These are phyloP conservation scores for Nesidiocoris tenuis DNA, from an alignment of 2,888 invertebrate genomes.

Conservation along the genomic window DNA sequence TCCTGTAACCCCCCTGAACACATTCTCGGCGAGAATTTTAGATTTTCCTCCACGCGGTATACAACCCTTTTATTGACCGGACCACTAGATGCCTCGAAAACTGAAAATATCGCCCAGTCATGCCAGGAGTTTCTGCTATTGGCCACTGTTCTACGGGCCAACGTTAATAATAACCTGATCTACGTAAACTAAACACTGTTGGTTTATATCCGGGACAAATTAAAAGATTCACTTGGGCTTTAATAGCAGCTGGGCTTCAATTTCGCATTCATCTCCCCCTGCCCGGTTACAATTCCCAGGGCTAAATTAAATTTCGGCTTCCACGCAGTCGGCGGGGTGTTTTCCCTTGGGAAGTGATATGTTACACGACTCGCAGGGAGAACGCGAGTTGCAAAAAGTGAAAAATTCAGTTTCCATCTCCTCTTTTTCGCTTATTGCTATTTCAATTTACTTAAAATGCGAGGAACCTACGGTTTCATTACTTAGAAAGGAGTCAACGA, in stretches of 20 bases:
- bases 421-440: neutral
- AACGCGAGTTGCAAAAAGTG: neutral
- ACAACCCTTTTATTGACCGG: too few species aligned
- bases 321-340: neutral
- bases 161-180: too few species aligned
- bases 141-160: too few species aligned
- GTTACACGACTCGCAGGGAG: neutral
- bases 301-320: slow-evolving; percentile 13
- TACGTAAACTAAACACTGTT: too few species aligned
- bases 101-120: too few species aligned
- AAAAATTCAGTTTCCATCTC: neutral
- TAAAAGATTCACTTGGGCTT: too few species aligned
- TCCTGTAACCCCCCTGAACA: too few species aligned
- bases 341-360: slow-evolving; percentile 6
- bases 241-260: slow-evolving; percentile 1
- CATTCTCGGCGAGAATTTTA: too few species aligned
- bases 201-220: too few species aligned
- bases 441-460: slow-evolving; percentile 30
- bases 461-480: slow-evolving; percentile 5
- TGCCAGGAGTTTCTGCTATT: too few species aligned
- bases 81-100: too few species aligned
- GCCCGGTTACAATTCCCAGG: neutral
- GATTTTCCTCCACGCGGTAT: too few species aligned
- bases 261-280: slow-evolving; percentile 7
- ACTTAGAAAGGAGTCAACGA: neutral